Percentiles rank a stretch among this genome's conserved stretches.
Conservation (phyloP, 2,113 vertebrate genomes). For the Corythornis madagascariensis region DNA sequence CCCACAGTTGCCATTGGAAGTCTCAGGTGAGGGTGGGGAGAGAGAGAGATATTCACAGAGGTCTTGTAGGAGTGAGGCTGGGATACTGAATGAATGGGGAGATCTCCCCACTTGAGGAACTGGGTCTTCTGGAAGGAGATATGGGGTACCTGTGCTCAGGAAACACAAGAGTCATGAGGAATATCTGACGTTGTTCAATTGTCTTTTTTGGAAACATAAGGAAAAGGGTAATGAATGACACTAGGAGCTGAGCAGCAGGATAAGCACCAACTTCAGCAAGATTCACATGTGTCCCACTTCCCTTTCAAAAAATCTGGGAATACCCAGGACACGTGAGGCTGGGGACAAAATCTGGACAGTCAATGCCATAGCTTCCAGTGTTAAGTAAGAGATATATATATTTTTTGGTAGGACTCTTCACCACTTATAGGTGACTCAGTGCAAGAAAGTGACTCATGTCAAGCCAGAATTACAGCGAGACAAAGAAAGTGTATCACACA, state of each 20-base stretch:
- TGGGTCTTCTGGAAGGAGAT: background rate
- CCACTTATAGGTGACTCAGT: background rate
- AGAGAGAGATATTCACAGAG: background rate
- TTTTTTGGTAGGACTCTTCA: background rate
- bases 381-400: background rate
- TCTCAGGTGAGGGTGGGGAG: background rate
- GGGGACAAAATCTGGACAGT: background rate
- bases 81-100: background rate
- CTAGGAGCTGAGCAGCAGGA: background rate
- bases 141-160: background rate
- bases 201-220: background rate
- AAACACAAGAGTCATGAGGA: background rate
- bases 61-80: background rate
- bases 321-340: background rate
- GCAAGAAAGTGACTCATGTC: slow-evolving; percentile 44
- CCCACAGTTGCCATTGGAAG: background rate
- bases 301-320: background rate
- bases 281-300: background rate
- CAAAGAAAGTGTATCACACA: slow-evolving; percentile 25
- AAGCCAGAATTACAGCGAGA: slow-evolving; percentile 16
- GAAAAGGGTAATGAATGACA: background rate
- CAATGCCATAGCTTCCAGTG: background rate
- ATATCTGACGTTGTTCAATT: background rate
- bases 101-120: background rate
- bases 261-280: background rate